These are phyloP conservation scores for Camptogramma bilineatum DNA, from an alignment of 2,888 invertebrate genomes.

Conservation along the genomic window DNA sequence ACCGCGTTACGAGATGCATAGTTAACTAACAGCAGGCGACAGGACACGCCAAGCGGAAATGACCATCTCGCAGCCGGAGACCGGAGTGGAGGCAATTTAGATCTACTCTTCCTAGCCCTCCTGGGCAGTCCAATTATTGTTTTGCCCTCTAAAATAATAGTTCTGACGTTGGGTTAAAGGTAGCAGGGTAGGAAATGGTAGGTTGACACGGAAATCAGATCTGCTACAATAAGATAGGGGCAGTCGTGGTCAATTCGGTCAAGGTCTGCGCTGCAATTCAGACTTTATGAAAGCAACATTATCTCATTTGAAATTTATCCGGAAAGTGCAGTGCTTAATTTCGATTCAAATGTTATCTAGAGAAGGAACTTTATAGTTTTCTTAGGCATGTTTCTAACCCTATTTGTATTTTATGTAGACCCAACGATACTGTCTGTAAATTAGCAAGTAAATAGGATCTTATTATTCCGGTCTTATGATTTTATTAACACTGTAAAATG, in stretches of 20 bases:
- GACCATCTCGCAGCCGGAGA: constrained; percentile 65
- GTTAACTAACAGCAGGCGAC: constrained; percentile 58
- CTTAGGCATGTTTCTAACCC: too few relatives aligned
- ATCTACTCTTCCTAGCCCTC: constrained; percentile 46
- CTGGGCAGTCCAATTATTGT: constrained; percentile 51
- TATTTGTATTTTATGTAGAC: too few relatives aligned
- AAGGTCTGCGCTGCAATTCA: neutral
- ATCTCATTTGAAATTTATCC: too few relatives aligned
- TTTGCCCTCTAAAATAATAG: constrained; percentile 36
- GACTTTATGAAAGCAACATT: too few relatives aligned
- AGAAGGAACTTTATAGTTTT: too few relatives aligned
- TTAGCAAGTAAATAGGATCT: too few relatives aligned
- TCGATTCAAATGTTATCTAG: too few relatives aligned
- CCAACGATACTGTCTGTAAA: too few relatives aligned
- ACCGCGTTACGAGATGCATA: constrained; percentile 40
- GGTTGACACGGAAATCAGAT: constrained; percentile 1
- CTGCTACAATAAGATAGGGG: neutral
- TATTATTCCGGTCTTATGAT: too few relatives aligned
- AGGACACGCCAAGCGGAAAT: constrained; percentile 68
- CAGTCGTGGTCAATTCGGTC: neutral
- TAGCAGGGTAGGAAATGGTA: constrained; percentile 13
- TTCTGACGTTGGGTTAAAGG: constrained; percentile 14
- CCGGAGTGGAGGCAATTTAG: constrained; percentile 59
- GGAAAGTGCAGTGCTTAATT: too few relatives aligned
- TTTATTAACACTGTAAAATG: too few relatives aligned